Evolutionary conservation across 2,797 vertebrate species (phyloP), one percentile per base, ranked within the genome.

Genomic region (Geotrypetes seraphini): DNA sequence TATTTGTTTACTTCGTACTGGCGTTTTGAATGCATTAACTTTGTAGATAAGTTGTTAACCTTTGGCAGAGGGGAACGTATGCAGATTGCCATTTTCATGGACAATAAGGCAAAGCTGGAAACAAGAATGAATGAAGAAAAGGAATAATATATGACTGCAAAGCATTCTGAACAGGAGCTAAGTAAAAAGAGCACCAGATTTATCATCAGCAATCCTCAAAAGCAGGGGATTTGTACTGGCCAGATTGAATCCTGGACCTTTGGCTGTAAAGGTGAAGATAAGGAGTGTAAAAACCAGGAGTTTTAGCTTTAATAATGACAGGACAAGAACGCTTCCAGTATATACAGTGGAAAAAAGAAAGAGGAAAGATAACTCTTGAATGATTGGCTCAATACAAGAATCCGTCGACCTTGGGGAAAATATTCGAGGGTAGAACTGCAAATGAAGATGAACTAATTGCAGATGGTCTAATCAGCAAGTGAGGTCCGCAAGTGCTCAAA

Each of bases 361-460:
- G 94, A 0, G 89, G 96, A 18, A 81, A 90, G 73, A 96, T 97
- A 0, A 95, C 99, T 75, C 69, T 78, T 41, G 94, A 94, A 43
- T 78, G 92, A 8, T 75, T 99, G 27, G 90, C 91, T 1, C 80
- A 93, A 5, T 96, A 99, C 71, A 91, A 86, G 70, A 95, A 97
- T 0, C 75, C 83, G 87, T 47, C 86, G 94, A 48, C 90, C 91
- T 1, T 97, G 96, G 95, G 95, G n/a, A n/a, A n/a, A n/a, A n/a
- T n/a, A n/a, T 73, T 71, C 69, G 69, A 68, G 54, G 61, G 66
- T 52, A 60, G 60, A 59, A 66, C 63, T 63, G 46, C 52, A 57
- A 63, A 62, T 51, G 67, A 64, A 63, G 57, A 47, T 46, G 65
- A 69, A 49, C 33, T 56, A 59, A 50, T 46, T 43, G 63, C 69